Conservation (phyloP, 2,797 vertebrate genomes). For the Parambassis ranga region DNA sequence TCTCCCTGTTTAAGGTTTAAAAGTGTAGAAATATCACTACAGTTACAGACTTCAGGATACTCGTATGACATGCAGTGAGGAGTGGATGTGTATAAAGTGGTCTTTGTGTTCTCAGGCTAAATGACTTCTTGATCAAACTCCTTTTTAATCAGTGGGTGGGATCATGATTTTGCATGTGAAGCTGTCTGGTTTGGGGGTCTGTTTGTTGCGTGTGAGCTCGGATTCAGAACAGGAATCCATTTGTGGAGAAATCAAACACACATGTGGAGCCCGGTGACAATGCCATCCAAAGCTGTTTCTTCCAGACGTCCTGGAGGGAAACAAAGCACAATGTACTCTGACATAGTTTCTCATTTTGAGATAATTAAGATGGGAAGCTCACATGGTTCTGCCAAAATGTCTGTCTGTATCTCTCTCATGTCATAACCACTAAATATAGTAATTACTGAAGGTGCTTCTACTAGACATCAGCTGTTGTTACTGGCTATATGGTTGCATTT, state of each 20-base stretch:
- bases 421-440: too few relatives aligned
- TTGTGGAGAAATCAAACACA: slow-evolving; percentile 40
- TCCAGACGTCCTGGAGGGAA: background rate
- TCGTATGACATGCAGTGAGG: too few relatives aligned
- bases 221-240: background rate
- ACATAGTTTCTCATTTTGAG: background rate
- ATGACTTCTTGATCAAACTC: too few relatives aligned
- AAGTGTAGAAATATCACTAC: too few relatives aligned
- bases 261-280: slow-evolving; percentile 27
- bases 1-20: too few relatives aligned
- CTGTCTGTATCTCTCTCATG: too few relatives aligned
- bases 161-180: background rate
- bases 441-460: too few relatives aligned
- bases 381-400: background rate
- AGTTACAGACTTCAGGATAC: too few relatives aligned
- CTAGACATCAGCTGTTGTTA: too few relatives aligned
- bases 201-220: slow-evolving; percentile 13
- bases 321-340: background rate
- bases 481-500: too few relatives aligned
- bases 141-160: background rate
- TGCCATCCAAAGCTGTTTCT: slow-evolving; percentile 5
- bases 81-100: too few relatives aligned
- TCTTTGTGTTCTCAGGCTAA: too few relatives aligned
- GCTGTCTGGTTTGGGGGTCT: background rate
- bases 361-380: background rate